phyloP scores from a whole-genome alignment of 2,797 vertebrate genomes.

The Pitangus sulphuratus region DNA sequence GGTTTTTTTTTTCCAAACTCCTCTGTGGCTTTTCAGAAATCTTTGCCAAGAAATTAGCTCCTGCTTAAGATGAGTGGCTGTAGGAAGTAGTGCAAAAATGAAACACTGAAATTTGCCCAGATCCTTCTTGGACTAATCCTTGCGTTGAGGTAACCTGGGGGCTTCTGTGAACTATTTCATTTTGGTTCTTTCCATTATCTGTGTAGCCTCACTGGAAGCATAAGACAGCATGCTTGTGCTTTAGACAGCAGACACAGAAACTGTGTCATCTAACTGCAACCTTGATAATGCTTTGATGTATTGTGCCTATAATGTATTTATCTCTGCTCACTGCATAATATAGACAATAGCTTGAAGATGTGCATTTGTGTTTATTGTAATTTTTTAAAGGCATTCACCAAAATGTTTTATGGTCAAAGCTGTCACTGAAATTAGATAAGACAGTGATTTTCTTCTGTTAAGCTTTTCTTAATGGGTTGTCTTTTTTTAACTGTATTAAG shows the following conservation, averaged over 20 bases:
- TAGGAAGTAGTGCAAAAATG: slow-evolving; percentile 88
- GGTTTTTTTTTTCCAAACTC: neutral
- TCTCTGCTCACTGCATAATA: neutral
- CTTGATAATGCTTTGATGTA: slow-evolving; percentile 33
- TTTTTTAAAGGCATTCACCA: slow-evolving; percentile 5
- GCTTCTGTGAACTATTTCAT: neutral
- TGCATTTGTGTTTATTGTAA: neutral
- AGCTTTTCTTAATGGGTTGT: slow-evolving; percentile 56
- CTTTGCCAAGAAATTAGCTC: neutral
- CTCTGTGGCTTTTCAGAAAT: neutral
- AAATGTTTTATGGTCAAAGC: neutral
- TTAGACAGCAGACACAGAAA: neutral
- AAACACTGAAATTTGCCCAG: slow-evolving; percentile 88
- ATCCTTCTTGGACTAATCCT: slow-evolving; percentile 83
- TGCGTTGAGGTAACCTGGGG: neutral
- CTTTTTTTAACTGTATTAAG: slow-evolving; percentile 20
- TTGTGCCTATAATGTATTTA: slow-evolving; percentile 11
- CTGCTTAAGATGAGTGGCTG: slow-evolving; percentile 83
- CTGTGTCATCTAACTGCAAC: neutral
- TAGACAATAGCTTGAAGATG: neutral
- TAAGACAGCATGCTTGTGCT: neutral
- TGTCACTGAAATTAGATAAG: slow-evolving; percentile 47
- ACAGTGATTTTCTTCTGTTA: slow-evolving; percentile 35
- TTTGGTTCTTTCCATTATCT: neutral
- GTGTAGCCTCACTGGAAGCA: neutral